Evolutionary conservation across 2,888 invertebrate species (phyloP), one percentile per base, ranked within the genome.

Genomic region (Chamaedrilus cognettii): DNA sequence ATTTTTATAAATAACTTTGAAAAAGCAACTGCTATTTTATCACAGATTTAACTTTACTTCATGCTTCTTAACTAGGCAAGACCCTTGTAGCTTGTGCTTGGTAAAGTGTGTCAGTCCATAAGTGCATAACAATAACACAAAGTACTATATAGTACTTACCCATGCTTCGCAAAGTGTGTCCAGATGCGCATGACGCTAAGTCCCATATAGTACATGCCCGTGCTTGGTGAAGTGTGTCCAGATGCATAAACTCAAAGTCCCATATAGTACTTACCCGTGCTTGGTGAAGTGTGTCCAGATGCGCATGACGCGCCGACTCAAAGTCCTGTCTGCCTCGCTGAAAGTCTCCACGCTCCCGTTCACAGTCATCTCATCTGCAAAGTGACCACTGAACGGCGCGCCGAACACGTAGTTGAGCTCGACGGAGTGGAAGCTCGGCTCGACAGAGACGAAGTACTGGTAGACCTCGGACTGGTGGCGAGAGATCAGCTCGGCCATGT

Each of bases 321-420:
- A 57, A 11, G 35, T 33, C 30, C 57, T 57, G 31, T 72, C 70
- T 11, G 32, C 55, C 28, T 50, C 32, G 2, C 59, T 63, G 68
- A 68, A 74, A 42, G 30, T 65, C 34, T 42, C 32, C 26, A 28
- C 31, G 26, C 26, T 35, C 7, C 42, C 59, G 42, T 56, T 52
- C n/a, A 42, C 26, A 23, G 60, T 64, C 69, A 72, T 72, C 55
- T 74, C 74, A 42, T 73, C 70, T 2, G 70, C 72, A 34, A 65
- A 62, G 19, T 55, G 49, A n/a, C 69, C 71, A 32, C 70, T 74
- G 68, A 70, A 73, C n/a, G 74, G 74, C 11, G 69, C 67, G 15
- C 74, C 74, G 59, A 73, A 74, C 30, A 74, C 66, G 52, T 70
- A 74, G 65, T 70, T 69, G 31, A 74, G 71, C 58, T 74, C 74